These are phyloP conservation scores for Serinus canaria DNA, from an alignment of 2,113 vertebrate species.

Conservation along the genomic window DNA sequence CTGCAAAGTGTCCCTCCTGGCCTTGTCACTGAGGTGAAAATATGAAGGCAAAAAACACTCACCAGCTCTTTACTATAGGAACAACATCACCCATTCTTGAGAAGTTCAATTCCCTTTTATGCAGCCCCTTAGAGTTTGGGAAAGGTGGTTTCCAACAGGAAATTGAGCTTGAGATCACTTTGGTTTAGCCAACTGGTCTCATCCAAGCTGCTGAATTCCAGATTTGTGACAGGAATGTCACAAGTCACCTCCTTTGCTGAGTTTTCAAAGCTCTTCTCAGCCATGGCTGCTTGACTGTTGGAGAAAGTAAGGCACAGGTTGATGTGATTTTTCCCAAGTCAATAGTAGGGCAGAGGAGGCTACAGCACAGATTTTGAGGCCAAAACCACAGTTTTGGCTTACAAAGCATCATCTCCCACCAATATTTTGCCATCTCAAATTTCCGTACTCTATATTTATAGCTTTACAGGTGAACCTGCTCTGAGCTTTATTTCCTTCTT, in stretches of 20 bases:
- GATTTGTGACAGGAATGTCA: background rate
- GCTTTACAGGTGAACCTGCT: conserved; percentile 30
- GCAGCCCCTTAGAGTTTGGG: background rate
- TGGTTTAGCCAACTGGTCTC: accelerated
- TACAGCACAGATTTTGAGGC: background rate
- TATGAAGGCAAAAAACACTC: background rate
- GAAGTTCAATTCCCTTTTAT: background rate
- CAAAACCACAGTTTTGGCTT: background rate
- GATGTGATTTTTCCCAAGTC: background rate
- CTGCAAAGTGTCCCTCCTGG: background rate
- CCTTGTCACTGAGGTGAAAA: background rate
- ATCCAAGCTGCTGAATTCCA: background rate
- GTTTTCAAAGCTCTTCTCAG: background rate
- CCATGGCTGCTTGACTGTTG: background rate
- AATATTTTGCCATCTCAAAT: background rate
- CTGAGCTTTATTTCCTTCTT: conserved; percentile 13
- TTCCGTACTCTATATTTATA: conserved; percentile 15
- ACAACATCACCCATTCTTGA: accelerated
- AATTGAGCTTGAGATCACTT: background rate
- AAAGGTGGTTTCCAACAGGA: background rate
- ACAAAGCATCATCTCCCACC: background rate
- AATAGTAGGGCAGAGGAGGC: background rate
- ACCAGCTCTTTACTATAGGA: background rate
- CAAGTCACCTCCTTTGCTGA: background rate
- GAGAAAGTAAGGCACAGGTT: background rate